A percentile compares a stretch with the other conserved stretches of the same genome.
These are phyloP conservation scores for Scartelaos histophorus DNA, from an alignment of 2,113 vertebrate species.

Conservation along the genomic window DNA sequence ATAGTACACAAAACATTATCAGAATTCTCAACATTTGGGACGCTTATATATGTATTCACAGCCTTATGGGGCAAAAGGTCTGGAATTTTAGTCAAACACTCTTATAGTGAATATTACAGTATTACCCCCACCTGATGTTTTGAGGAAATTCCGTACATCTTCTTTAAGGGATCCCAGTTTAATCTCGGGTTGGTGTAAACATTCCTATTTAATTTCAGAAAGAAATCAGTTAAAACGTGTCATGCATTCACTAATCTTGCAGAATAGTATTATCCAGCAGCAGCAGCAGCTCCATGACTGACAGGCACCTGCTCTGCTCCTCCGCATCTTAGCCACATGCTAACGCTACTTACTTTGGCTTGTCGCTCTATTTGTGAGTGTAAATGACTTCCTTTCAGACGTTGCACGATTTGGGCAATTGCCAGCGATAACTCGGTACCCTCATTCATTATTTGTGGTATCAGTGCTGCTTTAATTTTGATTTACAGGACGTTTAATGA, in stretches of 20 bases:
- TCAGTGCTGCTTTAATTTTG: background rate
- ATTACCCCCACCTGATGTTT: slow-evolving; percentile 81
- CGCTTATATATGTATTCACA: too few relatives aligned
- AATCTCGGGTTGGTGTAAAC: slow-evolving; percentile 90
- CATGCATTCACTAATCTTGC: background rate
- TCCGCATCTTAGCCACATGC: slow-evolving; percentile 51
- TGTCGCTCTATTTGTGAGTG: slow-evolving; percentile 92
- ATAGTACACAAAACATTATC: too few relatives aligned
- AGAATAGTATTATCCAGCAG: background rate
- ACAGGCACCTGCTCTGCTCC: slow-evolving; percentile 12
- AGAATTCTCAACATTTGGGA: too few relatives aligned
- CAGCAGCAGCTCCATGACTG: background rate
- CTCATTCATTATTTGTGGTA: slow-evolving; percentile 77
- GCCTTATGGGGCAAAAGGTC: too few relatives aligned
- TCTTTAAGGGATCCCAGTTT: slow-evolving; percentile 91
- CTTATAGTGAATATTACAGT: background rate
- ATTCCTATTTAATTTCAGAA: slow-evolving; percentile 74
- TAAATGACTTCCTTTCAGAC: slow-evolving; percentile 85
- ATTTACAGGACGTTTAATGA: background rate
- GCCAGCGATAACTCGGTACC: slow-evolving; percentile 82
- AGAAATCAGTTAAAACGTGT: background rate
- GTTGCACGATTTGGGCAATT: slow-evolving; percentile 87
- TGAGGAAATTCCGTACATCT: slow-evolving; percentile 90
- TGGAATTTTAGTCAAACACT: background rate
- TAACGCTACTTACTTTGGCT: slow-evolving; percentile 86